Base-by-base conservation (phyloP, 2,888 invertebrate species). In the Chrysotoxum bicinctum region DNA sequence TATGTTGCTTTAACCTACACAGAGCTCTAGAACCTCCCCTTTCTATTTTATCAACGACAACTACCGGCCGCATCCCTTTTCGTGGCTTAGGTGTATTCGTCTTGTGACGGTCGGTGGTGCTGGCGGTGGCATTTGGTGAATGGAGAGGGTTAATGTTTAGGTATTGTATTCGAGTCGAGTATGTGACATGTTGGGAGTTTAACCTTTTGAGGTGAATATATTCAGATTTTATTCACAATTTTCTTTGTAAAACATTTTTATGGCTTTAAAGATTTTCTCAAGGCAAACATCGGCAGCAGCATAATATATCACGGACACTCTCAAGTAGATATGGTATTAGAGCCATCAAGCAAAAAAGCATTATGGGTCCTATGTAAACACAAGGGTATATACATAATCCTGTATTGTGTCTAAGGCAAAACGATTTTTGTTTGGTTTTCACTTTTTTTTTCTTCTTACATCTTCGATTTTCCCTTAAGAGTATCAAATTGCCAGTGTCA, bases 201-300 rank as follows among this genome's bases (percentile, higher is more conserved):
- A 85, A 85, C 85, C 85, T 81, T 66, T 85, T 85, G 73, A 77
- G 85, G 85, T 77, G 85, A 81, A 85, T 81, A 73, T 85, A 77
- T 77, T 85, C 76, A 73, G 81, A 85, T 81, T 85, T 81, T 76
- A 81, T 85, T 80, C 81, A 77, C 56, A 81, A 73, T 76, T 76
- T 85, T 81, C 85, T 85, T 75, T 80, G 73, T 74, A 69, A 80
- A 58, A 81, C 81, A 85, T 85, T 85, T 85, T 81, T 85, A 85
- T 85, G 85, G 85, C 85, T 85, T 85, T 85, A 85, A 85, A 85
- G 85, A 85, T 85, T 85, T 77, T 60, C 75, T 70, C 60, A 32
- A 52, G 66, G 45, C 23, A 78, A 79, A 75, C 69, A 85, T 69
- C 70, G 73, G 56, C 69, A 72, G 74, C 16, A 64, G 21, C 43